Base-by-base conservation (phyloP, 2,888 invertebrate species). In the Platerodrilus igneus region DNA sequence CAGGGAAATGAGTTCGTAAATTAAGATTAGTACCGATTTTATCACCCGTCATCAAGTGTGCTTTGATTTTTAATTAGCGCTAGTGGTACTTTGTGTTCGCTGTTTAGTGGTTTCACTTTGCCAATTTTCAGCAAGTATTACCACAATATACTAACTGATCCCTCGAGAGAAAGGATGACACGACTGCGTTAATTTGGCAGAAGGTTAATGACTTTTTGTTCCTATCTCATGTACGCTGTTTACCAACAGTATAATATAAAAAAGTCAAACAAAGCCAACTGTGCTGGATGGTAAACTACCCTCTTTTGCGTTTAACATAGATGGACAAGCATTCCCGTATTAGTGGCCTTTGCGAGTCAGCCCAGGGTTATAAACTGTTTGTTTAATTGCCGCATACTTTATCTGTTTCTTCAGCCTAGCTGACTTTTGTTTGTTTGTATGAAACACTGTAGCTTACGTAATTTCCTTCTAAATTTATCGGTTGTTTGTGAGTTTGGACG, bases 201-300 rank as follows among this genome's bases (percentile, higher is more conserved):
- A 36, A 36, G 42, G 46, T 42, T 46, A 42, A 46, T 46, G 46
- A 46, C 46, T 46, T 46, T 45, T 46, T 43, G 42, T 43, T 38
- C 37, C 35, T 41, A 41, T 41, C 41, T 38, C 45, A n/a, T 45
- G 37, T 37, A 37, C 41, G 30, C 37, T 45, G 45, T 45, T 45
- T 45, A 45, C 41, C 37, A 38, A 35, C 38, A 17, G 17, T 27
- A 41, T 41, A 34, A 34, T 41, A 22, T 23, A 25, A 45, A 45
- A 45, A 45, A 45, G 35, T 41, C 38, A 40, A 41, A 37, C 38
- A 44, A 40, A 44, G 37, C 44, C 40, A 22, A 40, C 39, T 31
- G 25, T 35, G 38, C 30, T 40, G 40, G 44, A 44, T 16, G 44
- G 39, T 44, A 44, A 44, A 44, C 40, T 44, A 44, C 44, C 44